These are phyloP conservation scores for Meloidogyne floridensis DNA, from an alignment of 1,140 invertebrate species.

Conservation along the genomic window DNA sequence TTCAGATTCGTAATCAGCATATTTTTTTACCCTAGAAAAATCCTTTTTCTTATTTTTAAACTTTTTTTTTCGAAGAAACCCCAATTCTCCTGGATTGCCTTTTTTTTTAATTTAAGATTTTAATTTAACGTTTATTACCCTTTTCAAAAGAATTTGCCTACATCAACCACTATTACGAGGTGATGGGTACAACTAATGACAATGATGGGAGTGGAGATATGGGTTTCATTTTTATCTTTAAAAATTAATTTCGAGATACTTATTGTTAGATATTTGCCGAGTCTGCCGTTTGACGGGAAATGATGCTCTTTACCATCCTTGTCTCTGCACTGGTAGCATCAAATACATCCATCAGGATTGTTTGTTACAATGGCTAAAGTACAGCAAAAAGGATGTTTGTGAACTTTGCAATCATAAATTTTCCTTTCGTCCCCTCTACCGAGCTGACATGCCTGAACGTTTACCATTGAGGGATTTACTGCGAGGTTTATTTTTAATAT, in stretches of 20 bases:
- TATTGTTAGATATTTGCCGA: conserved; percentile 85
- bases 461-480: conserved; percentile 76
- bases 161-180: too few relatives aligned
- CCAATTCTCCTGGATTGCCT: too few relatives aligned
- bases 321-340: conserved; percentile 94
- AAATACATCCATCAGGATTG: conserved; percentile 94
- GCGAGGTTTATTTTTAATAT: conserved; percentile 71
- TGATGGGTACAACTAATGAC: not conserved
- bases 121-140: too few relatives aligned
- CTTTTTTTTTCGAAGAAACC: too few relatives aligned
- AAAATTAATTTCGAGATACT: not conserved
- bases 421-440: conserved; percentile 97
- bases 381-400: conserved; percentile 96
- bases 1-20: too few relatives aligned
- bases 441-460: conserved; percentile 94
- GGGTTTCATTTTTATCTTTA: not conserved
- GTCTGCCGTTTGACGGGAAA: conserved; percentile 76
- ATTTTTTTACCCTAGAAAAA: too few relatives aligned
- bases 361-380: conserved; percentile 75
- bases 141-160: too few relatives aligned
- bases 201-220: not conserved
- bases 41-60: too few relatives aligned
- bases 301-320: conserved; percentile 86
- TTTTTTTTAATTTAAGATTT: too few relatives aligned
- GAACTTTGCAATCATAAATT: conserved; percentile 96